Evolutionary conservation across 2,888 invertebrate species (phyloP).

Genomic region (Epistrophe eligans): DNA sequence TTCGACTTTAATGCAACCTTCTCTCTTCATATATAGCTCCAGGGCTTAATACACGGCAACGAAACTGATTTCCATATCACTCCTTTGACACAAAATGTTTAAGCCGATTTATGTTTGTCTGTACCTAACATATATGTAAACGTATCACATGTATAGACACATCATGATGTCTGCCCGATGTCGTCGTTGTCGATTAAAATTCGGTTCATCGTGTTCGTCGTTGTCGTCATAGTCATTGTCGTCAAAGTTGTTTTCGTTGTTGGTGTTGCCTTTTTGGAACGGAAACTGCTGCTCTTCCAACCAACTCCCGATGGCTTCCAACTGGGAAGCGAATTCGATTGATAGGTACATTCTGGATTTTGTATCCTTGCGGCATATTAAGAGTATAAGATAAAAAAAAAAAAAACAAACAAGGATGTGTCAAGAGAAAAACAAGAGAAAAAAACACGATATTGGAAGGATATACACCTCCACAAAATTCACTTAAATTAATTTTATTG

Average conservation of each 20-base stretch:
- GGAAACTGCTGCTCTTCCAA: constrained; percentile 54
- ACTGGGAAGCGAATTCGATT: constrained; percentile 61
- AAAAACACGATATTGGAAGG: constrained; percentile 68
- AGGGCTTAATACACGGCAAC: constrained; percentile 63
- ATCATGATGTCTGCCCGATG: constrained; percentile 53
- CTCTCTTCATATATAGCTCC: constrained; percentile 23
- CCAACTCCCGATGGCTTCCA: constrained; percentile 64
- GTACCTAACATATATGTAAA: not conserved
- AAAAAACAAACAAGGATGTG: constrained; percentile 40
- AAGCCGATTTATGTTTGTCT: constrained; percentile 13
- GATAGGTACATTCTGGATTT: constrained; percentile 54
- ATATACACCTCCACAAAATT: constrained; percentile 75
- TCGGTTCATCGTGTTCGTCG: constrained; percentile 57
- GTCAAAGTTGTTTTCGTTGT: not conserved
- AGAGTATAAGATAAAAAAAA: constrained; percentile 24
- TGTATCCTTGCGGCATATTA: constrained; percentile 53
- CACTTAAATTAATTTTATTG: constrained; percentile 76
- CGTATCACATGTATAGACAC: not conserved
- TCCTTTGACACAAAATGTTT: constrained; percentile 66
- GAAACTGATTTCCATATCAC: constrained; percentile 75
- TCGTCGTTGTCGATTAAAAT: constrained; percentile 64
- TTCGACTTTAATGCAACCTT: constrained; percentile 57
- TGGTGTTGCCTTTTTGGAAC: not conserved
- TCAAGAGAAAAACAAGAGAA: constrained; percentile 51
- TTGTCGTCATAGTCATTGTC: constrained; percentile 22